A percentile compares a stretch with the other conserved stretches of the same genome.
These are phyloP conservation scores for Octodon degus DNA, from an alignment of 2,113 vertebrate genomes.

Conservation along the genomic window DNA sequence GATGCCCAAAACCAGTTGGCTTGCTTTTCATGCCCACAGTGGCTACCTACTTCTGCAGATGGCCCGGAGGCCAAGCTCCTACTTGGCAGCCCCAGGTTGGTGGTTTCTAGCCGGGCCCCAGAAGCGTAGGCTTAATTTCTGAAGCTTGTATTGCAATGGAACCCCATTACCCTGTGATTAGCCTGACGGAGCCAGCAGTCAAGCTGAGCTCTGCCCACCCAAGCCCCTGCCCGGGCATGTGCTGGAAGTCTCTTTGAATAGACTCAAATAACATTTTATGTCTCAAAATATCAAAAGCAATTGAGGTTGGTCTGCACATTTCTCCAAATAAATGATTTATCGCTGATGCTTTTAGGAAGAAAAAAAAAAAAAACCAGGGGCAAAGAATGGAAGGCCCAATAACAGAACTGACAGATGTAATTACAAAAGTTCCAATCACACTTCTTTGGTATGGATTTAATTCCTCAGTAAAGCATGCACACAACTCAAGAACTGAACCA, in stretches of 20 bases:
- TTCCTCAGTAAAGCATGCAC: not conserved
- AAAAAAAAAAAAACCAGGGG: not conserved
- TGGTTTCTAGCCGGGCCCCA: conserved; percentile 55
- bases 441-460: not conserved
- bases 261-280: conserved; percentile 62
- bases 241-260: conserved; percentile 47
- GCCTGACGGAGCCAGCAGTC: not conserved
- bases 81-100: not conserved
- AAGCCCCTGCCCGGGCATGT: conserved; percentile 59
- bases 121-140: conserved; percentile 42
- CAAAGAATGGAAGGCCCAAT: not conserved
- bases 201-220: conserved; percentile 31
- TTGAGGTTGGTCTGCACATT: not conserved
- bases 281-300: conserved; percentile 59
- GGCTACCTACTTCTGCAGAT: not conserved
- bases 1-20: not conserved
- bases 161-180: conserved; percentile 57
- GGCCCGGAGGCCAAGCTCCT: conserved; percentile 51
- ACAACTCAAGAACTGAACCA: not conserved
- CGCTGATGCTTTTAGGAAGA: conserved; percentile 16
- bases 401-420: not conserved
- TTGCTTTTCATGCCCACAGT: not conserved
- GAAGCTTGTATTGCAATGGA: not conserved
- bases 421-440: not conserved
- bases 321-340: conserved; percentile 57